Base-by-base conservation (phyloP, 2,888 invertebrate genomes). In the Thymelicus lineola region DNA sequence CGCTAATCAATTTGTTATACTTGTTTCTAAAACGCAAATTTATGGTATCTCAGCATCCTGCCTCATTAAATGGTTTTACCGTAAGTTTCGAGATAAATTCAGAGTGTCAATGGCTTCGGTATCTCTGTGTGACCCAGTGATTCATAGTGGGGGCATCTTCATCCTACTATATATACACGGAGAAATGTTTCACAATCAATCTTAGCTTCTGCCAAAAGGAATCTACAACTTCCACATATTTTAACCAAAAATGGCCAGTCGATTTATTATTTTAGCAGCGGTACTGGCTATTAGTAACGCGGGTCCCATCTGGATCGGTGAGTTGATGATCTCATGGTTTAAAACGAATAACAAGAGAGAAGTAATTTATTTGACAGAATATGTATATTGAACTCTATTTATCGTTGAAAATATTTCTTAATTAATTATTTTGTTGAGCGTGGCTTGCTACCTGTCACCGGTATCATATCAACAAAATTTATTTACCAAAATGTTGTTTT, bases 91-190 rank as follows among this genome's bases (percentile, higher is more conserved):
- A 81, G 80, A 84, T 83, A 82, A 84, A 86, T 85, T 86, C 87
- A 86, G 85, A 84, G 85, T 89, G 87, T 88, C 87, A 86, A 86
- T 86, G 85, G 84, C 86, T 85, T 80, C 80, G 79, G 75, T 82
- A 81, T 80, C 80, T 79, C 77, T 81, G 81, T 77, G 79, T 87
- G 86, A 88, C 88, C 87, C 80, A 86, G 82, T 86, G 80, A 78
- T 74, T 63, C 73, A 36, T 48, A 79, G 90, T 87, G 90, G 92
- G 89, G 89, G 73, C 80, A 82, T 81, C 78, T 80, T 81, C 75
- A 82, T 81, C 80, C 78, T 81, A 79, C 86, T 92, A 93, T 93
- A 92, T 86, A 92, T 87, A 82, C 83, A 77, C 82, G 80, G 83
- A 84, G 89, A 86, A 85, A 87, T 87, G 87, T 82, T 86, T 83